phyloP scores from a whole-genome alignment of 2,113 vertebrate genomes.

The Sinocyclocheilus anshuiensis region DNA sequence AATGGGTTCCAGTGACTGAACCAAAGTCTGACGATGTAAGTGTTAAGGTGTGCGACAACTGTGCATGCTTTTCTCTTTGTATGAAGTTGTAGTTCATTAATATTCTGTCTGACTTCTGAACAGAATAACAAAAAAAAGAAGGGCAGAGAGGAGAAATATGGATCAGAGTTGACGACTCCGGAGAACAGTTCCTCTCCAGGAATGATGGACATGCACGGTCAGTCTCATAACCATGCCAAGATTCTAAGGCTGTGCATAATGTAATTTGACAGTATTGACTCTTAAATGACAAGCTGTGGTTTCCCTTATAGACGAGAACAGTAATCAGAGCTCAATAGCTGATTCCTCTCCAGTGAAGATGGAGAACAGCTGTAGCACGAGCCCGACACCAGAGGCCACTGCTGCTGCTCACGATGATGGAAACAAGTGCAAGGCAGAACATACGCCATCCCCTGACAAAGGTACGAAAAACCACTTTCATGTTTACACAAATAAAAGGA shows the following conservation, averaged over 20 bases:
- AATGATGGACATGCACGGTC: constrained; percentile 99
- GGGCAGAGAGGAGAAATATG: constrained; percentile 93
- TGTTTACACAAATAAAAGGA: not conserved
- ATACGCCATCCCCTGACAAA: constrained; percentile 80
- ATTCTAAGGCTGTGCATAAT: not conserved
- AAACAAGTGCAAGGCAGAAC: constrained; percentile 81
- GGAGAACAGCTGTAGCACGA: constrained; percentile 93
- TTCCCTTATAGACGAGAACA: constrained; percentile 88
- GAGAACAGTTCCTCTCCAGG: constrained; percentile 97
- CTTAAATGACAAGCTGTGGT: not conserved
- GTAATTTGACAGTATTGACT: not conserved
- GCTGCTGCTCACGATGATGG: constrained; percentile 75
- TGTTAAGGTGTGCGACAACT: constrained; percentile 48
- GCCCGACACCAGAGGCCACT: constrained; percentile 85
- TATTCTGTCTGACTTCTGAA: constrained; percentile 14
- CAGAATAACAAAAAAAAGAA: constrained; percentile 98
- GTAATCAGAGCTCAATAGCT: constrained; percentile 97
- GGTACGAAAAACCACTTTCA: not conserved
- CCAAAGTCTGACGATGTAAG: constrained; percentile 94
- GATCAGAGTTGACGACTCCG: constrained; percentile 92
- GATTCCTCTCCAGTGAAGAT: constrained; percentile 95
- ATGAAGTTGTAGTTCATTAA: not conserved
- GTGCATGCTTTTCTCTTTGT: not conserved
- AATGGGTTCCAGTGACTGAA: constrained; percentile 97
- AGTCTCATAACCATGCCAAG: constrained; percentile 51